Percentiles rank a stretch among this genome's conserved stretches.
Conservation (phyloP, 2,113 vertebrate genomes). For the Caracal caracal region DNA sequence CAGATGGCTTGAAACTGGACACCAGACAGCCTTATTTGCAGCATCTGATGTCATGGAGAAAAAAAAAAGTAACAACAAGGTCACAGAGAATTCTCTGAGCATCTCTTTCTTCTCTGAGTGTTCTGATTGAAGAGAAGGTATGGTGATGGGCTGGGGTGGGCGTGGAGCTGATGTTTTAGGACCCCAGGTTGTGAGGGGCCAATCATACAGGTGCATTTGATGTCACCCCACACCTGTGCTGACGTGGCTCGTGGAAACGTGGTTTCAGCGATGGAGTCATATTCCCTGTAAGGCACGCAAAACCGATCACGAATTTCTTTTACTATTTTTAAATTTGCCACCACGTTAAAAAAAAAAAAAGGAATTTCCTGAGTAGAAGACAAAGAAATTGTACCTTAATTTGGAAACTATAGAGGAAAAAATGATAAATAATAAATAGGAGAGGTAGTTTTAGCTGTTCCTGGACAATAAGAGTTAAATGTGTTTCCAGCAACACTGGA, state of each 20-base stretch:
- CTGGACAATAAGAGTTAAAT: not conserved
- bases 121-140: not conserved
- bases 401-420: not conserved
- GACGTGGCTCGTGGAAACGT: not conserved
- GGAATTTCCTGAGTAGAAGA: not conserved
- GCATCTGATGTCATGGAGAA: not conserved
- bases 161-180: too few relatives aligned
- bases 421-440: not conserved
- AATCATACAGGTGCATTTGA: not conserved
- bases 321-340: constrained; percentile 15
- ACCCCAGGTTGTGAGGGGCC: not conserved
- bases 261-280: not conserved
- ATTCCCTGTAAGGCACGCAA: not conserved
- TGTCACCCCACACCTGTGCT: not conserved
- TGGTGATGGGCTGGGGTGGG: rapidly evolving
- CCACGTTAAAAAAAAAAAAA: not conserved
- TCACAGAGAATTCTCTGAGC: not conserved
- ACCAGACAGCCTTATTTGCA: not conserved
- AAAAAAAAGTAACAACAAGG: not conserved
- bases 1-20: constrained; percentile 18
- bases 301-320: not conserved
- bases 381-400: not conserved
- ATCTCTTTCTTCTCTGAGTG: not conserved
- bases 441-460: not conserved
- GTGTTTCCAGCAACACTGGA: not conserved